A percentile compares a stretch with the other conserved stretches of the same genome.
phyloP scores from a whole-genome alignment of 2,113 vertebrate genomes.

The Pitta sordida region DNA sequence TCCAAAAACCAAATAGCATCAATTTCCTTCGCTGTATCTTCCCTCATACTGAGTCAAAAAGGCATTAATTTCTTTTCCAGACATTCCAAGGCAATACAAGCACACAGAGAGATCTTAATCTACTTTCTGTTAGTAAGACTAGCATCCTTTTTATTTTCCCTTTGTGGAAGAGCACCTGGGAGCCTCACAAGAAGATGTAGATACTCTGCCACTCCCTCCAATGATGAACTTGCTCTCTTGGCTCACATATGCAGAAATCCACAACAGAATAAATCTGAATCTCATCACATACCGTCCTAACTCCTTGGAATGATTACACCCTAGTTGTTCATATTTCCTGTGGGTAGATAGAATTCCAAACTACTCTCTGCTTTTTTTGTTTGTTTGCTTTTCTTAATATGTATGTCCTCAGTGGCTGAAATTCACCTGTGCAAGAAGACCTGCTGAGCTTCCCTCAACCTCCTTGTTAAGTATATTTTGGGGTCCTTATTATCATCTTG shows the following conservation, averaged over 20 bases:
- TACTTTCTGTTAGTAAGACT: background rate
- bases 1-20: conserved; percentile 28
- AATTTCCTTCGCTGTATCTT: conserved; percentile 1
- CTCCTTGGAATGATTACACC: background rate
- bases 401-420: background rate
- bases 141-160: background rate
- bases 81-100: background rate
- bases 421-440: background rate
- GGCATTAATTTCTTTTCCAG: conserved; percentile 16
- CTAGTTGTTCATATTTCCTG: background rate
- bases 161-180: background rate
- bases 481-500: background rate
- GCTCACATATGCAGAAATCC: background rate
- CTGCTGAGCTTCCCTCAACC: background rate
- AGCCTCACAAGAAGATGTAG: background rate
- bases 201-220: background rate
- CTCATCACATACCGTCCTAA: background rate
- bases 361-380: background rate
- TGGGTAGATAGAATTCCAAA: background rate
- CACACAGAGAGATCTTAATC: conserved; percentile 35
- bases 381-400: background rate
- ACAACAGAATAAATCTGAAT: background rate
- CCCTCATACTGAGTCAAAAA: conserved; percentile 8
- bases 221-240: background rate
- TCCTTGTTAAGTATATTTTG: background rate